phyloP scores from a whole-genome alignment of 2,888 invertebrate species.

The Trissoscelio sp. region DNA sequence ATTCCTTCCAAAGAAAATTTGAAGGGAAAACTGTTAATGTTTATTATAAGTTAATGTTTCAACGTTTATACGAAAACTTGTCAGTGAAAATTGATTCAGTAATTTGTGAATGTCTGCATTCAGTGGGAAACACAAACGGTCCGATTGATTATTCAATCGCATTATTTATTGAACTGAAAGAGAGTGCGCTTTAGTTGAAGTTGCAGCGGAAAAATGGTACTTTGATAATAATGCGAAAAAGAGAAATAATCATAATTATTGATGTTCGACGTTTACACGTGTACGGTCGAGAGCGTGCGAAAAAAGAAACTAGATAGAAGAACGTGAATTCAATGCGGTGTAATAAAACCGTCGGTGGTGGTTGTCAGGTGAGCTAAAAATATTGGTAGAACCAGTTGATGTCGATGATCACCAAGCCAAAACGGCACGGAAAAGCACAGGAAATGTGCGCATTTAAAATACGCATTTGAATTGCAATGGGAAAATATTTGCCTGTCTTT shows the following conservation, averaged over 20 bases:
- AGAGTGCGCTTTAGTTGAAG: not conserved
- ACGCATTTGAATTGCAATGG: slow-evolving; percentile 67
- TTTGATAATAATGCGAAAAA: slow-evolving; percentile 38
- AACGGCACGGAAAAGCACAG: slow-evolving; percentile 62
- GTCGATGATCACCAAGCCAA: slow-evolving; percentile 61
- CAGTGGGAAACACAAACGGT: slow-evolving; percentile 7
- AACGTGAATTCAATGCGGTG: slow-evolving; percentile 38
- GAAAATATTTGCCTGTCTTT: slow-evolving; percentile 66
- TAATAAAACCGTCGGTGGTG: slow-evolving; percentile 53
- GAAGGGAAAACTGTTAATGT: too few species aligned
- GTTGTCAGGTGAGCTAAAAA: slow-evolving; percentile 60
- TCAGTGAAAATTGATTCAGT: slow-evolving; percentile 6
- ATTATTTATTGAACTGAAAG: slow-evolving; percentile 26
- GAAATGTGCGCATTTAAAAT: slow-evolving; percentile 68
- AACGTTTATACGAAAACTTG: not conserved
- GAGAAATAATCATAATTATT: slow-evolving; percentile 52
- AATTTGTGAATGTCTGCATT: slow-evolving; percentile 2
- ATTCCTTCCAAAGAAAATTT: too few species aligned
- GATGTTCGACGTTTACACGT: slow-evolving; percentile 42
- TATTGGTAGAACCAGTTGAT: slow-evolving; percentile 63
- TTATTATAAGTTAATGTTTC: not conserved
- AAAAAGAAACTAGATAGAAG: slow-evolving; percentile 41
- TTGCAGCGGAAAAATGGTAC: slow-evolving; percentile 24
- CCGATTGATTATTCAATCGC: slow-evolving; percentile 22
- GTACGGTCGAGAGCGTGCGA: slow-evolving; percentile 17